These are phyloP conservation scores for Panthera leo DNA, from an alignment of 2,113 vertebrate species.

Conservation along the genomic window DNA sequence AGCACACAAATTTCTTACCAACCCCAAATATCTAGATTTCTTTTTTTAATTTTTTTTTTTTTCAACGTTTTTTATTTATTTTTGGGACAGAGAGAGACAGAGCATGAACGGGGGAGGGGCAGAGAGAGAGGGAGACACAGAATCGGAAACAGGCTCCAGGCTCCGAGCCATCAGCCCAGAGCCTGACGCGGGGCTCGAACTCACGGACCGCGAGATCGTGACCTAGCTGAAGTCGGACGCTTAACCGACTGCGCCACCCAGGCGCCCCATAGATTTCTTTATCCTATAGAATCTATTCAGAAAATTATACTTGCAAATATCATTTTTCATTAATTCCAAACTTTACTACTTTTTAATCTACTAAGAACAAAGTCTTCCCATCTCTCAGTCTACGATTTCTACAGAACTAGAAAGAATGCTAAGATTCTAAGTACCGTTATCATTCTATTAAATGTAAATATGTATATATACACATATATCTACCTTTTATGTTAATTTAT, in stretches of 20 bases:
- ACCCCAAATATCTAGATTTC: neutral
- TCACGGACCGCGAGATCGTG: too few relatives aligned
- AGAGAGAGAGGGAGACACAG: too few relatives aligned
- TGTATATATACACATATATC: neutral
- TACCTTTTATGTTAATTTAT: neutral
- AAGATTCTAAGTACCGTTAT: neutral
- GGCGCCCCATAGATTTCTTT: neutral
- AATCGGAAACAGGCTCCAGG: too few relatives aligned
- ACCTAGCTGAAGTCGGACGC: too few relatives aligned
- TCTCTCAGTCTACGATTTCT: neutral
- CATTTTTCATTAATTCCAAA: slow-evolving; percentile 20
- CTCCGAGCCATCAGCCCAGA: too few relatives aligned
- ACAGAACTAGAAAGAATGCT: slow-evolving; percentile 7
- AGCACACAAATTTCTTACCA: slow-evolving; percentile 3
- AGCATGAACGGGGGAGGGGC: too few relatives aligned
- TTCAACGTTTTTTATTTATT: too few relatives aligned
- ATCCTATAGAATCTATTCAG: neutral
- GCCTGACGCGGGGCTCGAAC: too few relatives aligned
- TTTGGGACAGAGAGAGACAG: too few relatives aligned
- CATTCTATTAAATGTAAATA: neutral
- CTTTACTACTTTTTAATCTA: slow-evolving; percentile 31
- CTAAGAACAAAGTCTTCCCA: neutral
- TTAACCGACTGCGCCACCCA: too few relatives aligned
- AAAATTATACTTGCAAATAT: neutral
- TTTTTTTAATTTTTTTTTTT: too few relatives aligned